These are phyloP conservation scores for Vesta saturnalis DNA, from an alignment of 2,888 invertebrate species.

Conservation along the genomic window DNA sequence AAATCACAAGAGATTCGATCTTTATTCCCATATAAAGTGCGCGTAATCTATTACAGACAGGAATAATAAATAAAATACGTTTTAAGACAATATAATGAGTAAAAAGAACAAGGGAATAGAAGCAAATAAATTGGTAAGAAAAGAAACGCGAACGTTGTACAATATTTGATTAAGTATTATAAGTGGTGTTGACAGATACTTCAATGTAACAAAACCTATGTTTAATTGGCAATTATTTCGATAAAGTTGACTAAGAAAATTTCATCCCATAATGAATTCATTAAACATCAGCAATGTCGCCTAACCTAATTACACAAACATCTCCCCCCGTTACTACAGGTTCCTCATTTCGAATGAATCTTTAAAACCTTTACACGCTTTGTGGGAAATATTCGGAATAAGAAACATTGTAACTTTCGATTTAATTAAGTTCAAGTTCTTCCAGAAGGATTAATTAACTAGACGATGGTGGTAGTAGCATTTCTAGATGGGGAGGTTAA, in stretches of 20 bases:
- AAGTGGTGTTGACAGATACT: constrained; percentile 23
- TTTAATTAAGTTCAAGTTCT: constrained; percentile 59
- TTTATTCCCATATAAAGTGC: too few species aligned
- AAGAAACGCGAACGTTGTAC: too few species aligned
- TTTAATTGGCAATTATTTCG: constrained; percentile 58
- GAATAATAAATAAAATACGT: too few species aligned
- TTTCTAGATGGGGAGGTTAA: constrained; percentile 46
- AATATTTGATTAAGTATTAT: neutral
- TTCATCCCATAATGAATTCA: constrained; percentile 48
- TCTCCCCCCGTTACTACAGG: constrained; percentile 26
- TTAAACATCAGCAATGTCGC: constrained; percentile 33
- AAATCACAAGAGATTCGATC: too few species aligned
- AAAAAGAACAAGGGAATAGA: too few species aligned
- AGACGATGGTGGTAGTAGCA: constrained; percentile 56
- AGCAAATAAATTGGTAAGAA: too few species aligned
- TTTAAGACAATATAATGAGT: too few species aligned
- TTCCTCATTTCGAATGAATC: constrained; percentile 31
- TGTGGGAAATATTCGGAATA: constrained; percentile 51
- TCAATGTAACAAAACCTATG: constrained; percentile 32
- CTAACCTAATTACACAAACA: constrained; percentile 33
- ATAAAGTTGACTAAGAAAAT: constrained; percentile 53
- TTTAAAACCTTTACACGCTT: constrained; percentile 37
- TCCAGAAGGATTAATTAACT: constrained; percentile 59
- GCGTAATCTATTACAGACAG: too few species aligned
- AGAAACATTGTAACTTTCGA: constrained; percentile 57